Base-by-base conservation (phyloP, 2,888 invertebrate species). In the Drosophila vallismaia region DNA sequence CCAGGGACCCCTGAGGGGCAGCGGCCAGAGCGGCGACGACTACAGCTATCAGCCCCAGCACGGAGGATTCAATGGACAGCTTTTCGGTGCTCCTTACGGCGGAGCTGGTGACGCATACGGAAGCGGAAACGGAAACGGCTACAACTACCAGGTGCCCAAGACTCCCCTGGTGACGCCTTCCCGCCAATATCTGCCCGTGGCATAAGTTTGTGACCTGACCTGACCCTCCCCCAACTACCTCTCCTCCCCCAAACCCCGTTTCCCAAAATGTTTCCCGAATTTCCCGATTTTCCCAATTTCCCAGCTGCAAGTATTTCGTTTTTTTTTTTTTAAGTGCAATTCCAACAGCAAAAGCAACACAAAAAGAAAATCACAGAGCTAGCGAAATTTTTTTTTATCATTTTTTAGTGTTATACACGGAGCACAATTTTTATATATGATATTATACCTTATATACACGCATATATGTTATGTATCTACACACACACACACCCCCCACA, bases 21-120 rank as follows among this genome's bases (percentile, higher is more conserved):
- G 88, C 55, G 87, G 82, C 5, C 89, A 90, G 72, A 90, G 89
- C 66, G 89, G 90, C 19, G 89, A 90, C 55, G 90, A 90, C 60
- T 90, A 90, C 63, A 91, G 88, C 76, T 88, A 87, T 33, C 45
- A 38, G 46, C 73, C 71, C 38, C 36, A 56, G 38, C 66, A 76
- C 44, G n/a, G 56, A 12, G 66, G 48, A 1, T 57, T 56, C 48
- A 58, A 60, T 6, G 54, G 31, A 14, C 59, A 42, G 53, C 36
- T 54, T 10, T 69, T 63, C 26, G 52, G 66, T 9, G 14, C 71
- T 10, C 45, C 54, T 33, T 70, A 68, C 49, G 71, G 67, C 31
- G 58, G 62, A 55, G 88, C 81, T 19, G 57, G 38, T 42, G 9
- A 48, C 3, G 68, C 33, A 10, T 7, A 31, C 4, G 64, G 45